These are phyloP conservation scores for Thymelicus sylvestris DNA, from an alignment of 2,888 invertebrate species.

Conservation along the genomic window DNA sequence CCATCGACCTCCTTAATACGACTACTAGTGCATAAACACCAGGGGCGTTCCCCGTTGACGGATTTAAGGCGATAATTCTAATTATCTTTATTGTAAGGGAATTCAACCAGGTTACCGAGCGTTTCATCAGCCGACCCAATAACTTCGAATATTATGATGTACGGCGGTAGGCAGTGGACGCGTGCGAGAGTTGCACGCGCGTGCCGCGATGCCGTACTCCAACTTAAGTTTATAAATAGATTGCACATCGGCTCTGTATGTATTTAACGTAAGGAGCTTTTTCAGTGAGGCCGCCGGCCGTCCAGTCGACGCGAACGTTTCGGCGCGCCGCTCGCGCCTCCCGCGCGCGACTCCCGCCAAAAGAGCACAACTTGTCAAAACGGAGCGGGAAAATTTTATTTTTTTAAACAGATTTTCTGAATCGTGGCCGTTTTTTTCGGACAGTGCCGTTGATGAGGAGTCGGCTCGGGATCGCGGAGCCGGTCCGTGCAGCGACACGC, in stretches of 20 bases:
- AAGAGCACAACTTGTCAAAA: slow-evolving; percentile 56
- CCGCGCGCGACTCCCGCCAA: slow-evolving; percentile 56
- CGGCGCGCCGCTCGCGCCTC: slow-evolving; percentile 71
- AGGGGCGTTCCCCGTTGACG: slow-evolving; percentile 44
- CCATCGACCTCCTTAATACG: slow-evolving; percentile 47
- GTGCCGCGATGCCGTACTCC: slow-evolving; percentile 68
- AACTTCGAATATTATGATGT: slow-evolving; percentile 78
- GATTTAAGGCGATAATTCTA: slow-evolving; percentile 50
- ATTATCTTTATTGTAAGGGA: slow-evolving; percentile 50
- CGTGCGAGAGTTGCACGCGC: slow-evolving; percentile 67
- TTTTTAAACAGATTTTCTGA: slow-evolving; percentile 41
- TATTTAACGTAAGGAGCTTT: slow-evolving; percentile 78
- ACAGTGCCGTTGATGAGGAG: slow-evolving; percentile 39
- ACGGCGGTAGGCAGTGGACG: slow-evolving; percentile 60
- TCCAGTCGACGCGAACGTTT: slow-evolving; percentile 71
- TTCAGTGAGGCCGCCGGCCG: slow-evolving; percentile 59
- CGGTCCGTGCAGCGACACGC: slow-evolving; percentile 41
- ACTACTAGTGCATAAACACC: slow-evolving; percentile 35
- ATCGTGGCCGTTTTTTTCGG: slow-evolving; percentile 39
- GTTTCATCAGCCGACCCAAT: slow-evolving; percentile 76
- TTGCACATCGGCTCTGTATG: slow-evolving; percentile 76
- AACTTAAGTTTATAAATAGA: slow-evolving; percentile 82
- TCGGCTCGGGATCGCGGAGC: slow-evolving; percentile 34
- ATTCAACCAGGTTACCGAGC: slow-evolving; percentile 46
- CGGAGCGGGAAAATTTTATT: slow-evolving; percentile 53